Percentiles rank a stretch among this genome's conserved stretches.
These are phyloP conservation scores for Alfaro cultratus DNA, from an alignment of 2,797 vertebrate species.

Conservation along the genomic window DNA sequence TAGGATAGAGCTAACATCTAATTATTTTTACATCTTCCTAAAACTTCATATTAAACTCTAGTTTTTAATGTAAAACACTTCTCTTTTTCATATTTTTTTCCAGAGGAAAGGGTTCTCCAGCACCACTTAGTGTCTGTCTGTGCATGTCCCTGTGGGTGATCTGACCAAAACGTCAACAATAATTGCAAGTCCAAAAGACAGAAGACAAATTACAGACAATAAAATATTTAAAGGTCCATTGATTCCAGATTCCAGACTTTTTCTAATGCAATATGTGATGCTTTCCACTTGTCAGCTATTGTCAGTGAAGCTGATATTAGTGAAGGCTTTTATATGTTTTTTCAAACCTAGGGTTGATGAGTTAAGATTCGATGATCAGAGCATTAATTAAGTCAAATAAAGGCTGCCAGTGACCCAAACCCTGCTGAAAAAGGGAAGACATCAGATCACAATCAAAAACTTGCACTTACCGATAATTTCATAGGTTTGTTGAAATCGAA, in stretches of 20 bases:
- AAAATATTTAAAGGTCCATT: neutral
- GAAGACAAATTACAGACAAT: neutral
- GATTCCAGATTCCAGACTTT: neutral
- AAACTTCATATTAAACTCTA: neutral
- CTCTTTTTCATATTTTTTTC: neutral
- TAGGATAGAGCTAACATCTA: neutral
- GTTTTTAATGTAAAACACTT: neutral
- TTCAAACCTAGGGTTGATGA: neutral
- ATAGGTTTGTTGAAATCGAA: neutral
- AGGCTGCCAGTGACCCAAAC: neutral
- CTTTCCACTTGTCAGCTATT: neutral
- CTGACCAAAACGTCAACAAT: neutral
- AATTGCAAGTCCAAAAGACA: neutral
- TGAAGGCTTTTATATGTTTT: too few relatives aligned
- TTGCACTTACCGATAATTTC: neutral
- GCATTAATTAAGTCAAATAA: neutral
- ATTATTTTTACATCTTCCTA: neutral
- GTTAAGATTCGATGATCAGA: neutral
- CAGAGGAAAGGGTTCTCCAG: neutral
- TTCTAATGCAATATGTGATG: neutral
- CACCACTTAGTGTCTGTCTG: neutral
- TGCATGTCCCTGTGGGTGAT: neutral
- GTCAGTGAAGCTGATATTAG: neutral
- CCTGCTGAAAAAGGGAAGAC: neutral
- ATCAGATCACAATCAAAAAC: neutral